These are phyloP conservation scores for Pomacea maculata DNA, from an alignment of 1,140 invertebrate species.

Conservation along the genomic window DNA sequence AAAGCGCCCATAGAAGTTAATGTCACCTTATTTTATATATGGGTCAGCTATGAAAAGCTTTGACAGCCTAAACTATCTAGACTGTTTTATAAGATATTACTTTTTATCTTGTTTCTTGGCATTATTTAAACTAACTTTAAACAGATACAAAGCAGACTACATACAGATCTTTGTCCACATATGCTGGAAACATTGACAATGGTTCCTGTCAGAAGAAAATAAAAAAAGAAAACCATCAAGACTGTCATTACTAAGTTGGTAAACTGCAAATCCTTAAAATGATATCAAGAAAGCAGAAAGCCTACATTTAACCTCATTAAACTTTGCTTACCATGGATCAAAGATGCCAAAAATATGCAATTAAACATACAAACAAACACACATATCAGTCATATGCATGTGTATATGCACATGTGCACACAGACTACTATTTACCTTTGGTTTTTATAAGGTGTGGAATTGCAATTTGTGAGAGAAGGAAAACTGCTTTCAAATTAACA, in stretches of 20 bases:
- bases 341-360: background rate
- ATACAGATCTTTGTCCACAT: conserved; percentile 77
- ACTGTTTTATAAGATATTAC: too few species aligned
- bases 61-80: too few species aligned
- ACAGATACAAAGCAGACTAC: conserved; percentile 13
- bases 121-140: background rate
- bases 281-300: background rate
- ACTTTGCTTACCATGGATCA: too few species aligned
- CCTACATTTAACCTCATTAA: background rate
- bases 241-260: too few species aligned
- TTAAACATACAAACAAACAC: conserved; percentile 7
- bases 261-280: background rate
- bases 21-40: too few species aligned
- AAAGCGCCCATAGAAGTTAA: too few species aligned
- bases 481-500: conserved; percentile 11
- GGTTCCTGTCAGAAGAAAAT: conserved; percentile 37
- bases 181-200: conserved; percentile 87
- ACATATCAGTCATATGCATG: background rate
- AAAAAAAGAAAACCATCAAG: background rate
- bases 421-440: background rate
- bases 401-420: background rate
- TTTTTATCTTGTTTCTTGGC: too few species aligned
- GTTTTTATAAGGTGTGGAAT: conserved; percentile 19
- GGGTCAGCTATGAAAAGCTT: too few species aligned
- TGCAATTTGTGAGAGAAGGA: conserved; percentile 4